Base-by-base conservation (phyloP, 2,113 vertebrate species). In the Xyliphius kryptos region DNA sequence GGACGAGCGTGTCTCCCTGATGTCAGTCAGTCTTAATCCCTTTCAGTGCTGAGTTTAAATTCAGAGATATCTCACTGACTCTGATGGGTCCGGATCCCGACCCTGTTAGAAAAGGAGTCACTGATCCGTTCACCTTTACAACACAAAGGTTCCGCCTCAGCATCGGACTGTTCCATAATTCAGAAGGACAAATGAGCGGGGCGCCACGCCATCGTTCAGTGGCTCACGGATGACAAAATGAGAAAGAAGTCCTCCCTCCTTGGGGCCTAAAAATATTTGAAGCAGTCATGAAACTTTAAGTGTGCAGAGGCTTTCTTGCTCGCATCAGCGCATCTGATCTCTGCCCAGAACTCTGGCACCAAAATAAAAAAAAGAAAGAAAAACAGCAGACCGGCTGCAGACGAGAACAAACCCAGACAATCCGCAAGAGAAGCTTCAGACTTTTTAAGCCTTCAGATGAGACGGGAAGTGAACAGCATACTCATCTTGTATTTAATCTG, bases 231-330 rank as follows among this genome's bases (percentile, higher is more conserved):
- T 54, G 54, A 63, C 54, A 62, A 66, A 69, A 56, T 68, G 22
- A 63, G 50, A 63, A 54, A 37, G 52, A 61, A 44, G 14, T 10
- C 20, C 38, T 57, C 20, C 50, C 32, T 55, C 49, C 43, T 66
- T 47, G 19, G 44, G 50, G 38, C 43, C 57, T 64, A 41, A 71
- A 65, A 61, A 71, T 48, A 56, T 61, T 52, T 56, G 38, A 55
- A 68, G 64, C n/a, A 20, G 20, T 50, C 68, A 71, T 74, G 56
- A 74, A 74, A 71, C 40, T 53, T 65, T 74, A 61, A 74, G 50
- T 56, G 60, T 53, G 55, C 19, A 4, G 48, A 11, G 15, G 56
- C 59, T 15, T 47, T 56, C 44, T 57, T 38, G 36, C 46, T 50
- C 19, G 46, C 59, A 44, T 67, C 59, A 40, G 38, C 10, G 32